Evolutionary conservation across 2,888 invertebrate genomes (phyloP).

Genomic region (Drosophila neonasuta): DNA sequence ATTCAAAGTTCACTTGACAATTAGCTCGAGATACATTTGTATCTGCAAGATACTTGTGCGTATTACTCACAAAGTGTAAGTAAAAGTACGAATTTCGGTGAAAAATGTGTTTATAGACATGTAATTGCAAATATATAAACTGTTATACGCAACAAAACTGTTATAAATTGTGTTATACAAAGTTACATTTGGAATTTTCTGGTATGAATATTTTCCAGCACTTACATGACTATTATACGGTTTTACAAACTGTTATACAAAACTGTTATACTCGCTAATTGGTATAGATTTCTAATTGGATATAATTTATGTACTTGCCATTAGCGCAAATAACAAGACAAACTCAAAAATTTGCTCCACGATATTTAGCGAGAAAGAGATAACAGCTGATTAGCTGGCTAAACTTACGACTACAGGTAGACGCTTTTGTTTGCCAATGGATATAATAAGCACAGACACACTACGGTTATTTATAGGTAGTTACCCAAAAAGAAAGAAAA

Average conservation of each 20-base stretch:
- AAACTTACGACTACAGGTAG: conserved; percentile 35
- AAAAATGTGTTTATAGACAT: neutral
- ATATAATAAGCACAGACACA: conserved; percentile 22
- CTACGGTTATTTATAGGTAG: conserved; percentile 4
- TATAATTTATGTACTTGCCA: neutral
- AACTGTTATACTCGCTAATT: neutral
- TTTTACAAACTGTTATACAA: conserved; percentile 7
- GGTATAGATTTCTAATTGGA: neutral
- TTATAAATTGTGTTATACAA: neutral
- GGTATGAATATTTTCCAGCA: neutral
- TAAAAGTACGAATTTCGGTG: neutral
- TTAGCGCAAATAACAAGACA: conserved; percentile 7
- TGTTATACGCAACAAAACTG: conserved; percentile 12
- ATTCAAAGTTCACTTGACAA: conserved; percentile 14
- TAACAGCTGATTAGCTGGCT: conserved; percentile 41
- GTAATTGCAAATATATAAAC: neutral
- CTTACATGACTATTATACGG: neutral
- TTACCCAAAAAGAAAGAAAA: conserved; percentile 21
- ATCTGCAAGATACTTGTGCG: conserved; percentile 30
- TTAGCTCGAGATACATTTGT: conserved; percentile 18
- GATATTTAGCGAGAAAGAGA: conserved; percentile 23
- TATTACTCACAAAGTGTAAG: conserved; percentile 16
- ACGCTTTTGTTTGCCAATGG: conserved; percentile 31
- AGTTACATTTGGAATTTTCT: neutral
- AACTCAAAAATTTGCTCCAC: conserved; percentile 15